Percentiles rank a stretch among this genome's conserved stretches.
Evolutionary conservation across 30 jellyfish, hydroid and myxozoan genomes (phyloP).

Genomic region (Mastigias papua): DNA sequence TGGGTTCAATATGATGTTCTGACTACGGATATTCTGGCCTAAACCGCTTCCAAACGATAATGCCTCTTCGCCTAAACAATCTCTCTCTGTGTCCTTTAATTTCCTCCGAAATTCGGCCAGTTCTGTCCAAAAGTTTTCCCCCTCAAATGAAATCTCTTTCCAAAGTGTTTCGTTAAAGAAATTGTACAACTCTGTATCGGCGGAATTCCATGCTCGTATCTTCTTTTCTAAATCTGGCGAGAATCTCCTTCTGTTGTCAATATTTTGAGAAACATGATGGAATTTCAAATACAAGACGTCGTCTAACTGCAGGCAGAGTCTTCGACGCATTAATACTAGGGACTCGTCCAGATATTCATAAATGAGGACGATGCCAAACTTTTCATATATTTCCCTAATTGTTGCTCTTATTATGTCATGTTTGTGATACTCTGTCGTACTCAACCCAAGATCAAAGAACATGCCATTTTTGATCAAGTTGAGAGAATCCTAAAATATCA

Average conservation of each 20-base stretch:
- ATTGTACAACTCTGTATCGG: constrained; percentile 81
- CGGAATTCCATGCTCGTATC: constrained; percentile 86
- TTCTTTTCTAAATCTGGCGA: constrained; percentile 73
- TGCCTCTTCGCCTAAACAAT: constrained; percentile 69
- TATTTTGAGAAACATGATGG: constrained; percentile 81
- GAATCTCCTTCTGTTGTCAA: constrained; percentile 63
- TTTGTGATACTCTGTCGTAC: constrained; percentile 97
- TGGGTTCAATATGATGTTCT: constrained; percentile 62
- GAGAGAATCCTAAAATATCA: constrained; percentile 85
- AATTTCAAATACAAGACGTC: constrained; percentile 82
- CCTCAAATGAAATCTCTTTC: constrained; percentile 93
- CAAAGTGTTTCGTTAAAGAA: constrained; percentile 91
- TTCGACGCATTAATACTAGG: constrained; percentile 79
- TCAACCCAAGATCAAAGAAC: constrained; percentile 96
- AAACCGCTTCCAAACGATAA: constrained; percentile 59
- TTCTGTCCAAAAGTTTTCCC: constrained; percentile 91
- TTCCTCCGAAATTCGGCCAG: constrained; percentile 68
- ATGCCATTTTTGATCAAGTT: constrained; percentile 91
- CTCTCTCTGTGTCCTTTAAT: constrained; percentile 69
- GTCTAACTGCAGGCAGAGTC: constrained; percentile 91
- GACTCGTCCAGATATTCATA: constrained; percentile 96
- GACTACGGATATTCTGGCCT: constrained; percentile 31
- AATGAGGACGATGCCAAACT: constrained; percentile 82
- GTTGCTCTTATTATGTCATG: constrained; percentile 86
- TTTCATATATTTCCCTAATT: constrained; percentile 89